Percentiles rank a stretch among this genome's conserved stretches.
Evolutionary conservation across 2,797 vertebrate genomes (phyloP).

Genomic region (Sebastes cheni): DNA sequence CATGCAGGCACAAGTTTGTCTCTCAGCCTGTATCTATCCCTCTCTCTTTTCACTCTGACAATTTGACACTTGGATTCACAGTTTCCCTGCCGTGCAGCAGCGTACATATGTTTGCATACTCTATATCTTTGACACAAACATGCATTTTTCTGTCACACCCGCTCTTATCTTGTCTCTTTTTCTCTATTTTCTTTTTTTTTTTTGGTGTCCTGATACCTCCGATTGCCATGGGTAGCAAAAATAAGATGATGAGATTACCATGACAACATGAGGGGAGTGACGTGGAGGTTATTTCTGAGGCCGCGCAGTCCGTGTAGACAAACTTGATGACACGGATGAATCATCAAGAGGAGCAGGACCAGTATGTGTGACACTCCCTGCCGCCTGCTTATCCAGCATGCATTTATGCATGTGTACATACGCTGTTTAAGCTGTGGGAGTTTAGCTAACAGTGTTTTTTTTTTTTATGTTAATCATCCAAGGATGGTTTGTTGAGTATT

Average conservation of each 20-base stretch:
- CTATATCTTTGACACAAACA: conserved; percentile 5
- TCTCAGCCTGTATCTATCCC: neutral
- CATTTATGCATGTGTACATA: no score
- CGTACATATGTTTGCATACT: neutral
- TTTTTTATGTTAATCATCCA: neutral
- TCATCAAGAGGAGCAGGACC: conserved; percentile 50
- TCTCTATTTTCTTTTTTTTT: neutral
- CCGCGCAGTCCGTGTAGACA: conserved; percentile 12
- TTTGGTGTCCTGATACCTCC: conserved; percentile 25
- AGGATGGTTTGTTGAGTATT: neutral
- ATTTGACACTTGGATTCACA: neutral
- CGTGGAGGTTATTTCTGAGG: conserved; percentile 47
- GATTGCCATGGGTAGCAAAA: conserved; percentile 49
- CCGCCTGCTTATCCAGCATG: neutral
- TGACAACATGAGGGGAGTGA: conserved; percentile 71
- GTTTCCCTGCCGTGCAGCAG: neutral
- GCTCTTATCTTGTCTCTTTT: conserved; percentile 1
- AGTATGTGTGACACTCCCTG: neutral
- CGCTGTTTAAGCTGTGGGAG: neutral
- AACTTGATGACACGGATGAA: conserved; percentile 64
- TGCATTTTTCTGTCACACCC: neutral
- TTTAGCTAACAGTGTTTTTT: neutral
- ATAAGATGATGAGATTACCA: conserved; percentile 70
- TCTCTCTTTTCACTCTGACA: neutral
- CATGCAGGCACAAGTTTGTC: conserved; percentile 1